These are phyloP conservation scores for Diphyllodes magnificus DNA, from an alignment of 2,113 vertebrate genomes.

Conservation along the genomic window DNA sequence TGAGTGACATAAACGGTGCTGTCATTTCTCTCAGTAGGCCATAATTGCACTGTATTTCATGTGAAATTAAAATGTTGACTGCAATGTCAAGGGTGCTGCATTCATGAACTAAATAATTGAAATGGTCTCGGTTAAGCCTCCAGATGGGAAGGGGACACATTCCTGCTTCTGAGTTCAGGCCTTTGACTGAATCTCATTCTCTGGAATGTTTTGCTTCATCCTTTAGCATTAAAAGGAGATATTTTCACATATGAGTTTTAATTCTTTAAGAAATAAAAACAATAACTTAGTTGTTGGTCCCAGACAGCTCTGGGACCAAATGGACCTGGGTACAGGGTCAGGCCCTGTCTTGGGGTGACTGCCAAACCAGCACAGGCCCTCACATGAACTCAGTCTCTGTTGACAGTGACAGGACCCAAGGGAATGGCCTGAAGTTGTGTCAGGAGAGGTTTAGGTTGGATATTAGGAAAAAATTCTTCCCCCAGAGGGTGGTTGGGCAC, in stretches of 20 bases:
- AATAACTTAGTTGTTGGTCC: fast-evolving
- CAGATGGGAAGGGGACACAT: background rate
- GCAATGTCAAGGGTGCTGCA: background rate
- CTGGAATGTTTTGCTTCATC: background rate
- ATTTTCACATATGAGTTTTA: background rate
- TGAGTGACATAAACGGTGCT: background rate
- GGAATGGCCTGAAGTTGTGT: background rate
- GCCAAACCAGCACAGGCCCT: background rate
- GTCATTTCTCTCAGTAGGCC: background rate
- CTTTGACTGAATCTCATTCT: background rate
- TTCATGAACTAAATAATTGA: slow-evolving; percentile 29
- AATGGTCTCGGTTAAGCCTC: background rate
- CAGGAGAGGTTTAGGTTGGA: background rate
- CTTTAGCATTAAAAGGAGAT: background rate
- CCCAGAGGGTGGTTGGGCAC: background rate
- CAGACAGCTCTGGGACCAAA: background rate
- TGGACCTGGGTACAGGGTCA: fast-evolving
- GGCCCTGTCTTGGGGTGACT: background rate
- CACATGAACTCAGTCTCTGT: background rate
- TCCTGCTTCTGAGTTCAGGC: background rate
- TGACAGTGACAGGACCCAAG: fast-evolving
- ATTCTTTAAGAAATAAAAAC: background rate
- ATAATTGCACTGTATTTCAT: slow-evolving; percentile 24
- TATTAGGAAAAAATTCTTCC: background rate
- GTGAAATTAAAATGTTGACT: slow-evolving; percentile 44